Evolutionary conservation across 2,888 invertebrate species (phyloP).

Genomic region (Drosophila bunnanda): DNA sequence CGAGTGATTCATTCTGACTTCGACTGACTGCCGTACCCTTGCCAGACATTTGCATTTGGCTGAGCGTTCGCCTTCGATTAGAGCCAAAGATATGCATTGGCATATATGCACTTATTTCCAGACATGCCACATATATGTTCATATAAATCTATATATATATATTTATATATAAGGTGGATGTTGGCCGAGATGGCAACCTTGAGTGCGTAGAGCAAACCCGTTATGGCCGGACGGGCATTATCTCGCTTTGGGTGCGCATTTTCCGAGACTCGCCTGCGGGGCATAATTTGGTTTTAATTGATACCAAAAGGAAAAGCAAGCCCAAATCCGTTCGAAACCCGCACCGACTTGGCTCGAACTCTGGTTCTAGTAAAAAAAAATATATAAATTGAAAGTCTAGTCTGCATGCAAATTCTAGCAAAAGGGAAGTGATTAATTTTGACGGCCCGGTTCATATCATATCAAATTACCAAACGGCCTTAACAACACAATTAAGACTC

Average conservation of each 20-base stretch:
- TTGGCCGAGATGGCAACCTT: slow-evolving; percentile 30
- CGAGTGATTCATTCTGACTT: slow-evolving; percentile 13
- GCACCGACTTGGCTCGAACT: slow-evolving; percentile 17
- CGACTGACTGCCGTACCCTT: background rate
- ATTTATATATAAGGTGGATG: slow-evolving; percentile 5
- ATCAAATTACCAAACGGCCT: slow-evolving; percentile 68
- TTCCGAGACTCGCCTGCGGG: slow-evolving; percentile 63
- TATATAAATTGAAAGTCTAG: slow-evolving; percentile 56
- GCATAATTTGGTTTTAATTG: slow-evolving; percentile 72
- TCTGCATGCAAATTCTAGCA: slow-evolving; percentile 72
- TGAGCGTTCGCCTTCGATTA: slow-evolving; percentile 19
- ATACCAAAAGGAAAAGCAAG: slow-evolving; percentile 55
- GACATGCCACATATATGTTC: slow-evolving; percentile 1
- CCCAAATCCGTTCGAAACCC: slow-evolving; percentile 25
- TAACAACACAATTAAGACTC: slow-evolving; percentile 74
- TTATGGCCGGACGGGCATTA: slow-evolving; percentile 69
- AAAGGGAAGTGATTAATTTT: slow-evolving; percentile 74
- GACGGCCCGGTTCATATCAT: slow-evolving; percentile 49
- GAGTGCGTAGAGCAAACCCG: slow-evolving; percentile 62
- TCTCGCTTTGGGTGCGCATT: slow-evolving; percentile 52
- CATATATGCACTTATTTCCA: slow-evolving; percentile 14
- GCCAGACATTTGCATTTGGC: slow-evolving; percentile 32
- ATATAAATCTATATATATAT: background rate
- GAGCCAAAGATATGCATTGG: slow-evolving; percentile 14
- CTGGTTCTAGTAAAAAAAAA: slow-evolving; percentile 3